Conservation (phyloP, 2,888 invertebrate genomes). For the Blera fallax region DNA sequence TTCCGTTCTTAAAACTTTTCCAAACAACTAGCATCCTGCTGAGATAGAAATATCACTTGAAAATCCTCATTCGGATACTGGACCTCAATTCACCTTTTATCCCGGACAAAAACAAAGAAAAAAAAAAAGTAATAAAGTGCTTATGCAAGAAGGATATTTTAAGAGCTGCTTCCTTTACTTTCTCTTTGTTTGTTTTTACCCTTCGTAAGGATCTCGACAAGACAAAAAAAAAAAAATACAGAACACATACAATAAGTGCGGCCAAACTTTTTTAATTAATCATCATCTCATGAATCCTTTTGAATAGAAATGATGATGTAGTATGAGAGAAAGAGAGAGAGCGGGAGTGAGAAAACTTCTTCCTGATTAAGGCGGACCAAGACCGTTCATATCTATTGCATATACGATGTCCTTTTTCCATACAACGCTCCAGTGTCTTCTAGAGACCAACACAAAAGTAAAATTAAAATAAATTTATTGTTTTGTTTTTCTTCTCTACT, state of each 20-base stretch:
- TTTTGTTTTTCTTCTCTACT: slow-evolving; percentile 46
- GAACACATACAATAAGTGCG: slow-evolving; percentile 53
- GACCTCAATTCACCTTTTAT: slow-evolving; percentile 25
- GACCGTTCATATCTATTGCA: not conserved
- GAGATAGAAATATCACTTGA: not conserved
- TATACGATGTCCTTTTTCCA: not conserved
- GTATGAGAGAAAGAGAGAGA: not conserved
- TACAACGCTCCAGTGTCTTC: not conserved
- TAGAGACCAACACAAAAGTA: slow-evolving; percentile 29
- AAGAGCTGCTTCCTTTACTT: slow-evolving; percentile 21
- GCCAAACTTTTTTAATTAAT: slow-evolving; percentile 71
- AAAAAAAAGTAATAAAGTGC: slow-evolving; percentile 43
- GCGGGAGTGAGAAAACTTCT: too few species aligned
- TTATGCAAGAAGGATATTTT: slow-evolving; percentile 41
- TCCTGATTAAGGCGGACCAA: not conserved
- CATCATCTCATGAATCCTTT: slow-evolving; percentile 62
- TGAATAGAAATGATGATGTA: slow-evolving; percentile 51
- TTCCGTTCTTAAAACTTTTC: slow-evolving; percentile 6
- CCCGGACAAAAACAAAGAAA: not conserved
- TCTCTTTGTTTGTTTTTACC: slow-evolving; percentile 1
- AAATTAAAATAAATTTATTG: slow-evolving; percentile 67
- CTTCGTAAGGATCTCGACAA: not conserved
- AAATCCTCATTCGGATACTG: not conserved
- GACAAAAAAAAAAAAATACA: slow-evolving; percentile 8
- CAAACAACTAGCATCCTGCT: slow-evolving; percentile 11